Percentiles rank a stretch among this genome's conserved stretches.
Conservation (phyloP, 2,113 vertebrate genomes). For the Sander vitreus region DNA sequence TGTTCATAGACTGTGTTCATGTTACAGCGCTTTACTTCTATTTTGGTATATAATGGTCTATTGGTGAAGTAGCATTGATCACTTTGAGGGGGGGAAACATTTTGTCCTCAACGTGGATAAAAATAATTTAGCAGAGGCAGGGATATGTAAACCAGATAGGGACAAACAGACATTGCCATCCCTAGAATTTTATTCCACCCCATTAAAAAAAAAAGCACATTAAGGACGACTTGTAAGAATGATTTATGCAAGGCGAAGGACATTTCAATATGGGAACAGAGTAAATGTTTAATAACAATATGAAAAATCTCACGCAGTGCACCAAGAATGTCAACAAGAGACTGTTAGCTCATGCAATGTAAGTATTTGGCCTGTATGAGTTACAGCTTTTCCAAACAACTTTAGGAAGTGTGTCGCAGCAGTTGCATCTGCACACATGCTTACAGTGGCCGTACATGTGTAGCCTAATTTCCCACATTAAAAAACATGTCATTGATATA, state of each 20-base stretch:
- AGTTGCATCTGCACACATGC: background rate
- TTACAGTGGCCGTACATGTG: slow-evolving; percentile 30
- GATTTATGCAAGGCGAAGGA: background rate
- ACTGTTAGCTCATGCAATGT: background rate
- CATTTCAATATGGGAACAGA: background rate
- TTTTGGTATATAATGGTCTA: too few relatives aligned
- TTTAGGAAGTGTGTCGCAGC: slow-evolving; percentile 36
- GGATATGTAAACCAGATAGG: too few relatives aligned
- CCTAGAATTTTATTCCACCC: background rate
- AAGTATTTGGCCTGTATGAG: background rate
- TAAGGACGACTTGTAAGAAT: background rate
- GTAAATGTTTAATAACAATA: slow-evolving; percentile 24
- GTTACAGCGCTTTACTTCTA: too few relatives aligned
- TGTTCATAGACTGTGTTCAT: too few relatives aligned
- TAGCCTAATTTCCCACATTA: slow-evolving; percentile 31
- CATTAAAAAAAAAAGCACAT: slow-evolving; percentile 1
- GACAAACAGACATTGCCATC: background rate
- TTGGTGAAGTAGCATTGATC: too few relatives aligned
- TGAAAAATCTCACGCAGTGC: slow-evolving; percentile 5
- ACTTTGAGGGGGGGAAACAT: too few relatives aligned
- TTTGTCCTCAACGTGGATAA: too few relatives aligned
- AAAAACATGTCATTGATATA: slow-evolving; percentile 45
- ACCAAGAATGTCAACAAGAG: slow-evolving; percentile 20
- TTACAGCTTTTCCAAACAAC: slow-evolving; percentile 35
- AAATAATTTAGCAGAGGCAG: too few relatives aligned